Percentiles rank a stretch among this genome's conserved stretches.
These are phyloP conservation scores for Scalopus aquaticus DNA, from an alignment of 2,113 vertebrate genomes.

Conservation along the genomic window DNA sequence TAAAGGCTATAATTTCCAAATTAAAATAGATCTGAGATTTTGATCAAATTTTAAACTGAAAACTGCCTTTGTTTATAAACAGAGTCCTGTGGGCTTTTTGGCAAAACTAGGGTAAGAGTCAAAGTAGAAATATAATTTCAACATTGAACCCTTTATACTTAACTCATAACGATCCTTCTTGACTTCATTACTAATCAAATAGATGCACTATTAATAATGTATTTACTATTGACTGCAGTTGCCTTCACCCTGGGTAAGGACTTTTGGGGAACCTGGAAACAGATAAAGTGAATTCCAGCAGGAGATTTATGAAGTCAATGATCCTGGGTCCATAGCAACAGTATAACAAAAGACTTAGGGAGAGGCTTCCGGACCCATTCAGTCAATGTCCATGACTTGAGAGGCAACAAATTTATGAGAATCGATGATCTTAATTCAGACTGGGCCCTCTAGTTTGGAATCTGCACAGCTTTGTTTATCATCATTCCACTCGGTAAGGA, in stretches of 20 bases:
- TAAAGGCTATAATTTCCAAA: background rate
- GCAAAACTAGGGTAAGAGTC: conserved; percentile 3
- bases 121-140: background rate
- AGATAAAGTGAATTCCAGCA: background rate
- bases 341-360: background rate
- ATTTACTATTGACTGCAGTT: conserved; percentile 28
- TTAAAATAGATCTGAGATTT: background rate
- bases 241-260: background rate
- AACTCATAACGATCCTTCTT: background rate
- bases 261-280: background rate
- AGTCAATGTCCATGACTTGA: conserved; percentile 19
- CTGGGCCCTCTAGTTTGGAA: background rate
- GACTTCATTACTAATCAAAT: background rate
- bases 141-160: background rate
- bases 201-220: conserved; percentile 29
- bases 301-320: background rate
- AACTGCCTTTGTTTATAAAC: background rate
- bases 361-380: background rate
- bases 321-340: background rate
- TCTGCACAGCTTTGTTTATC: background rate
- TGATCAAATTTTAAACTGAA: conserved; percentile 23
- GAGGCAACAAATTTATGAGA: conserved; percentile 4
- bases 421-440: conserved; percentile 11
- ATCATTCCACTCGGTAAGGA: background rate
- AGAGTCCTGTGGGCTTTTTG: background rate